Evolutionary conservation across 2,113 vertebrate genomes (phyloP), one percentile per base, ranked within the genome.

Genomic region (Myotis yumanensis): DNA sequence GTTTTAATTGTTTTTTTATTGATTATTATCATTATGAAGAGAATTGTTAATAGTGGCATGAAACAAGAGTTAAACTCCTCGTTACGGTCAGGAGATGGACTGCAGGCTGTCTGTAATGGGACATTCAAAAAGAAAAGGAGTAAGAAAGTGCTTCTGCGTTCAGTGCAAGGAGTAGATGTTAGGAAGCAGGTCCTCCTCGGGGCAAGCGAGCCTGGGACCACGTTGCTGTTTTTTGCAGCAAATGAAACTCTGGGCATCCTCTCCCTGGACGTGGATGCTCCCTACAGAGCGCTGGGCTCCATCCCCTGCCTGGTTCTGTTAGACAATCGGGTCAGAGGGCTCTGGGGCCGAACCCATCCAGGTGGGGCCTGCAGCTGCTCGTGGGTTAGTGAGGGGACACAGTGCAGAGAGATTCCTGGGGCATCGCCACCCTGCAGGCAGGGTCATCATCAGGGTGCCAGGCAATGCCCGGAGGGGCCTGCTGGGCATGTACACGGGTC

Each of bases 1-100:
- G 46, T 46, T 11, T 46, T 46, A 46, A 46, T 46, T 46, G 2
- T 32, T 25, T 59, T 81, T 94, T 79, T 35, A 82, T 43, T 86
- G 80, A 71, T 92, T 79, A 59, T 35, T 43, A 86, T 75, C 80
- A 64, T 71, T 71, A 59, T 69, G 93, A 51, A 66, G 86, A 91
- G 86, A 86, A 43, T 9, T 25, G 30, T 59, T 86, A 52, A 89
- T 37, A 75, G 59, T 43, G 75, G 32, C 22, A 10, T 28, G 30
- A 51, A 88, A 66, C 16, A 7, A 92, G 87, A 94, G 25, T 77
- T 79, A 75, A 93, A 71, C 40, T 89, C 75, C 46, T 10, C n/a
- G 59, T 30, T 82, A 68, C n/a, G 14, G 57, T 28, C 46, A 48
- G 15, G 54, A 81, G 77, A 62, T 16, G 40, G 71, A 57, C 48